Evolutionary conservation across 2,113 vertebrate species (phyloP), one percentile per base, ranked within the genome.

Genomic region (Toxotes jaculatrix): DNA sequence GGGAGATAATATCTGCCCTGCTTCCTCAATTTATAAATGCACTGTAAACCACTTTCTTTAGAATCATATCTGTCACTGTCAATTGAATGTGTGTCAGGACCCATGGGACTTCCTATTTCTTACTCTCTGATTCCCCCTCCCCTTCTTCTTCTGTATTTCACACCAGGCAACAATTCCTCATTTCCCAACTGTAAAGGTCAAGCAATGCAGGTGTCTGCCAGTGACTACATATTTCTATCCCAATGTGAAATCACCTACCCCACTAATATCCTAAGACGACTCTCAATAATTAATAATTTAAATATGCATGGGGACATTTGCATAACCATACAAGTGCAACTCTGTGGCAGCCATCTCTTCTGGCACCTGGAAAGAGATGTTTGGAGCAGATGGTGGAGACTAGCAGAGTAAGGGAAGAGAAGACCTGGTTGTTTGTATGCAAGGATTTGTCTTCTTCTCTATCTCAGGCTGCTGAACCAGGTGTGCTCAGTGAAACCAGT

Each of bases 291-390:
- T 87, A 86, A 91, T 77, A 3, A 88, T 89, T 85, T 87, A 83
- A 92, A 94, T 93, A 94, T 94, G 91, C 88, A 93, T 91, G 76
- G 86, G 63, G 1, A 16, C 11, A 63, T 90, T 91, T 91, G 82
- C 88, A 90, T 91, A 82, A 88, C 61, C 63, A 84, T 80, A 79
- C 77, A 74, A 86, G 65, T 81, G 62, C 75, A 77, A 70, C 40
- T 43, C 70, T 64, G 74, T 74, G 59, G 68, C 67, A 76, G 69
- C 75, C 70, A 67, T 77, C 73, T 87, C 71, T 43, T 77, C 42
- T 91, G 82, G 86, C 77, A 88, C 84, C 82, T 90, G 82, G 66
- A 84, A 70, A 72, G 55, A 53, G 66, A 27, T 55, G 75, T 60
- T 79, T 70, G 68, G 80, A 87, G 78, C 93, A 91, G 90, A 91